phyloP scores from a whole-genome alignment of 1,140 invertebrate genomes.

The Globodera ellingtonae region DNA sequence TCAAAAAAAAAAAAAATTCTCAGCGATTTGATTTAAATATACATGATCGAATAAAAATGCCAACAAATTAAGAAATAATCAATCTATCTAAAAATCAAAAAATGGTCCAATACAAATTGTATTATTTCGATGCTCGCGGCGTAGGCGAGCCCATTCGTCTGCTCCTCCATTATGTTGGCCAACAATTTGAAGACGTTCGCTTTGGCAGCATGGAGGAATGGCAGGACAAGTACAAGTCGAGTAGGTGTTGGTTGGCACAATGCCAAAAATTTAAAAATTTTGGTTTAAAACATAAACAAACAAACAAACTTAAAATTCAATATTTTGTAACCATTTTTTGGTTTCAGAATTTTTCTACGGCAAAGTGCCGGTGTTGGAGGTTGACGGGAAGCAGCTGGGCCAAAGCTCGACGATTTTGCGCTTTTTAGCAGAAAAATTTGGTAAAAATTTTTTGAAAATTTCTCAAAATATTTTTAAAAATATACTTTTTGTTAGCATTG shows the following conservation, averaged over 20 bases:
- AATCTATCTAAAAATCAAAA: too few relatives aligned
- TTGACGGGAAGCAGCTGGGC: constrained; percentile 3
- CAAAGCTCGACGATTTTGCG: too few relatives aligned
- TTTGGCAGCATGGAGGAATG: constrained; percentile 18
- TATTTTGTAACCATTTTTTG: not conserved
- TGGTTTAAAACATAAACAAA: too few relatives aligned
- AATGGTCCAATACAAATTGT: constrained; percentile 38
- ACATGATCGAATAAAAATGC: too few relatives aligned
- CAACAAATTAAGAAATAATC: too few relatives aligned
- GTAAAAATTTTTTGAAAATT: not conserved
- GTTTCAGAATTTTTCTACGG: constrained; percentile 12
- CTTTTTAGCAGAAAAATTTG: too few relatives aligned
- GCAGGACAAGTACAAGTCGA: constrained; percentile 12
- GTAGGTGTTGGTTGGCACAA: constrained; percentile 14
- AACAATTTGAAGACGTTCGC: constrained; percentile 38
- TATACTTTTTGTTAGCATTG: constrained; percentile 27
- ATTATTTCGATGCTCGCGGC: constrained; percentile 32
- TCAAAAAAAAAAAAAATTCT: too few relatives aligned
- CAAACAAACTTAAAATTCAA: too few relatives aligned
- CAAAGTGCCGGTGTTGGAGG: constrained; percentile 31
- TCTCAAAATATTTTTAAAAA: not conserved
- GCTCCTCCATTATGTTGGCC: constrained; percentile 28
- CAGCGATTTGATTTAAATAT: too few relatives aligned
- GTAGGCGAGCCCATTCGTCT: constrained; percentile 35
- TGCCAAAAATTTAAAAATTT: too few relatives aligned